Evolutionary conservation across 2,888 invertebrate species (phyloP).

Genomic region (Ernsta delagoae): DNA sequence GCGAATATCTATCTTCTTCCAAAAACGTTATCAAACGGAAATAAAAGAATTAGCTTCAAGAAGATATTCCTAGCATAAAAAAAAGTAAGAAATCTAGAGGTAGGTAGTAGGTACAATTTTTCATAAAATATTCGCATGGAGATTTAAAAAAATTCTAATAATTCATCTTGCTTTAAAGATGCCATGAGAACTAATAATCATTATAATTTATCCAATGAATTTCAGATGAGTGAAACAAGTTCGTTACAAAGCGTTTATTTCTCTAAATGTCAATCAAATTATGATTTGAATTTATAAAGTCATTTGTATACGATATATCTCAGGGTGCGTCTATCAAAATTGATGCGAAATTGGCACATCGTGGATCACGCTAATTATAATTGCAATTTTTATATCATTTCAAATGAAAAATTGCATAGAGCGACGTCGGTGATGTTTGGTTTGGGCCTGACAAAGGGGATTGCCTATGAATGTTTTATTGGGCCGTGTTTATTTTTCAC

Average conservation of each 20-base stretch:
- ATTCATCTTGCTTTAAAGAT: not conserved
- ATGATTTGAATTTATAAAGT: conserved; percentile 56
- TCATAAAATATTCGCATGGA: not conserved
- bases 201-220: conserved; percentile 55
- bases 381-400: conserved; percentile 58
- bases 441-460: conserved; percentile 59
- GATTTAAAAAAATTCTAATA: conserved; percentile 31
- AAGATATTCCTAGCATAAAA: too few relatives aligned
- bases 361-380: conserved; percentile 69
- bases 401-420: conserved; percentile 53
- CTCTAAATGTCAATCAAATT: too few relatives aligned
- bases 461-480: conserved; percentile 74
- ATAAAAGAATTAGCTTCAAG: too few relatives aligned
- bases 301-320: conserved; percentile 52
- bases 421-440: conserved; percentile 56
- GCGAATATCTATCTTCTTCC: too few relatives aligned
- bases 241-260: too few relatives aligned
- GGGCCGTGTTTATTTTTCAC: conserved; percentile 67
- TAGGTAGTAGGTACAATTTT: too few relatives aligned
- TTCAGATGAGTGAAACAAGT: conserved; percentile 64
- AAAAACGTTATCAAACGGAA: too few relatives aligned
- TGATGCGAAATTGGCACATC: conserved; percentile 64
- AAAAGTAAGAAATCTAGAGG: too few relatives aligned
- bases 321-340: conserved; percentile 55
- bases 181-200: conserved; percentile 41